Conservation (phyloP, 2,888 invertebrate species). For the Chloroclysta siterata region DNA sequence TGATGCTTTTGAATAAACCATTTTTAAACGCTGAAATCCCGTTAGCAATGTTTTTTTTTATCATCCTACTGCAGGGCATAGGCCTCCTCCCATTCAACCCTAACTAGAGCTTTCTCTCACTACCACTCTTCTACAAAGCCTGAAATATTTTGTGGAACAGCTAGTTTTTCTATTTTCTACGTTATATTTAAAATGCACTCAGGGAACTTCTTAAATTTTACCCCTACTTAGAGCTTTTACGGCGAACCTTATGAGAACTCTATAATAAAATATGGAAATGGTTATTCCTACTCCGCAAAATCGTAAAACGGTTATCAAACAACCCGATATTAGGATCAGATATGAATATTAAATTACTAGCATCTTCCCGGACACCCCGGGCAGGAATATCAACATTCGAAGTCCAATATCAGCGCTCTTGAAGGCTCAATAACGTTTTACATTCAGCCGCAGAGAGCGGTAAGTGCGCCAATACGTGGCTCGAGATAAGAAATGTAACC, state of each 20-base stretch:
- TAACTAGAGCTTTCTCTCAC: neutral
- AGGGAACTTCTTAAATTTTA: neutral
- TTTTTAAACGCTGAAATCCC: slow-evolving; percentile 6
- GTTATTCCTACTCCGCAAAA: slow-evolving; percentile 19
- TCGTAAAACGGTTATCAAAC: slow-evolving; percentile 38
- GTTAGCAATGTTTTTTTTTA: too few species aligned
- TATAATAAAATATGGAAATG: slow-evolving; percentile 23
- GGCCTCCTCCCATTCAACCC: neutral
- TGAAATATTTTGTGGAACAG: too few species aligned
- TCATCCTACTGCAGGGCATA: neutral
- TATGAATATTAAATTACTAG: slow-evolving; percentile 62
- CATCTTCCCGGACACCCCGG: slow-evolving; percentile 50
- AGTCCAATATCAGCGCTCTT: slow-evolving; percentile 65
- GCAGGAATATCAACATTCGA: slow-evolving; percentile 58
- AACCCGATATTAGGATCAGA: slow-evolving; percentile 44
- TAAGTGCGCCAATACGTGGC: slow-evolving; percentile 67
- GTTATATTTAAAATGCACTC: too few species aligned
- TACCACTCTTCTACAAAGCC: neutral
- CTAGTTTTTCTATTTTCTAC: too few species aligned
- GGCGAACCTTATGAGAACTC: slow-evolving; percentile 13
- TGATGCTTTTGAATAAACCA: slow-evolving; percentile 13
- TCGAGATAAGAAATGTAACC: slow-evolving; percentile 69
- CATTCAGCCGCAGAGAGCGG: slow-evolving; percentile 60
- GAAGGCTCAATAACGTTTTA: slow-evolving; percentile 71
- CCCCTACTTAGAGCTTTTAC: slow-evolving; percentile 16